Conservation (phyloP, 2,113 vertebrate species). For the Mormyrus lacerda region DNA sequence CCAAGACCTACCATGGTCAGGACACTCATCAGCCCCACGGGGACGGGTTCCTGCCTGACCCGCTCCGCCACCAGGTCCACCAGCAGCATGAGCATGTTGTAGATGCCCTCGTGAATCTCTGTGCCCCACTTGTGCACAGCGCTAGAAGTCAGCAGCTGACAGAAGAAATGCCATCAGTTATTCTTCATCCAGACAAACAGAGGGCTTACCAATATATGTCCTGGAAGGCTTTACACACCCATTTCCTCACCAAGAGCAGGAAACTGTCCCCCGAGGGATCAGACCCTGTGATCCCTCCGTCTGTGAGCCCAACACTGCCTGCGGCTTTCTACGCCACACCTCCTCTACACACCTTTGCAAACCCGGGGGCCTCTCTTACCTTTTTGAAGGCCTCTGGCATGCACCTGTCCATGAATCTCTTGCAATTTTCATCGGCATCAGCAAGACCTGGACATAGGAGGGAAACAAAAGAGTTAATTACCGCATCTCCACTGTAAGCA, state of each 20-base stretch:
- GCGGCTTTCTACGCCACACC: not conserved
- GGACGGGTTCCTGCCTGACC: constrained; percentile 91
- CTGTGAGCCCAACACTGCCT: not conserved
- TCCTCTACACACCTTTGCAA: not conserved
- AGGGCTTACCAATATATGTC: not conserved
- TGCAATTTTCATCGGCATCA: constrained; percentile 96
- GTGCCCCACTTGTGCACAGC: constrained; percentile 99
- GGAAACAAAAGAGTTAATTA: not conserved
- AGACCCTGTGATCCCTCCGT: not conserved
- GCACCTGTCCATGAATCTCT: constrained; percentile 92
- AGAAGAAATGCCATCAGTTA: constrained; percentile 5
- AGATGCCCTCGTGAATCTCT: constrained; percentile 98
- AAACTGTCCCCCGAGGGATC: not conserved
- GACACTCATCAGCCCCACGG: constrained; percentile 80
- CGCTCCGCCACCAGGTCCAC: constrained; percentile 92
- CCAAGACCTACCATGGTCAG: constrained; percentile 78
- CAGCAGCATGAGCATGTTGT: constrained; percentile 97
- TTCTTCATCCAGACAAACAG: not conserved
- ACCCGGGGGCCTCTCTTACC: constrained; percentile 52
- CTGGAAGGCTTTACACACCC: not conserved
- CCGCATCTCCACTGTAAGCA: not conserved
- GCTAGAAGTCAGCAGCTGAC: constrained; percentile 87
- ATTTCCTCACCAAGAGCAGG: not conserved
- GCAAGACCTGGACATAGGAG: constrained; percentile 73
- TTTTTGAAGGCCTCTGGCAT: constrained; percentile 99